Percentiles rank a stretch among this genome's conserved stretches.
These are phyloP conservation scores for Oscheius sp. DNA, from an alignment of 2,888 invertebrate genomes.

Conservation along the genomic window DNA sequence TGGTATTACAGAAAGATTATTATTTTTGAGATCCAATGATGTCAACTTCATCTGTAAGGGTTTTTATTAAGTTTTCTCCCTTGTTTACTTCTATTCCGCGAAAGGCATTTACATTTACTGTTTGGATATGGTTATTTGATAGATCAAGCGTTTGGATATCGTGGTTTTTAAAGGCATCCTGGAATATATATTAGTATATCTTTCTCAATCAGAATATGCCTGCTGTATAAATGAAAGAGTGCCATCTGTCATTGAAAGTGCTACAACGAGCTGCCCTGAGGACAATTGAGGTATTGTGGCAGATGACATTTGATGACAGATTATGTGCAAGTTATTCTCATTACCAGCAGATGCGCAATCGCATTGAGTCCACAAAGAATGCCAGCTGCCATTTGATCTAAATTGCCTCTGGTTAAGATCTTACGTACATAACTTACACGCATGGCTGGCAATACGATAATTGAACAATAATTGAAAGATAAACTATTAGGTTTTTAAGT, in stretches of 20 bases:
- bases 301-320: slow-evolving; percentile 48
- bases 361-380: slow-evolving; percentile 41
- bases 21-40: slow-evolving; percentile 59
- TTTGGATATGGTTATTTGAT: slow-evolving; percentile 65
- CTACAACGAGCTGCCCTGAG: slow-evolving; percentile 40
- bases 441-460: background rate
- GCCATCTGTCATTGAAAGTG: slow-evolving; percentile 56
- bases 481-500: background rate
- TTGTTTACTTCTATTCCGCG: slow-evolving; percentile 64
- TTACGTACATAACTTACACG: background rate
- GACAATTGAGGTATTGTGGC: slow-evolving; percentile 52
- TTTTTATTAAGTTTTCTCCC: background rate
- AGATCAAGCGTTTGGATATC: slow-evolving; percentile 64
- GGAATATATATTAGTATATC: slow-evolving; percentile 12
- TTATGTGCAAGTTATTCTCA: slow-evolving; percentile 45
- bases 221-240: slow-evolving; percentile 51
- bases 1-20: slow-evolving; percentile 62
- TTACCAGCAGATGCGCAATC: slow-evolving; percentile 46
- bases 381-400: slow-evolving; percentile 3
- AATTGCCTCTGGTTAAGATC: background rate
- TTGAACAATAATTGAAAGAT: background rate
- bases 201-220: background rate
- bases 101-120: slow-evolving; percentile 69
- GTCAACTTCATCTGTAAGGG: slow-evolving; percentile 56
- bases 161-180: slow-evolving; percentile 66